These are phyloP conservation scores for Cherax quadricarinatus DNA, from an alignment of 1,140 invertebrate species.

Conservation along the genomic window DNA sequence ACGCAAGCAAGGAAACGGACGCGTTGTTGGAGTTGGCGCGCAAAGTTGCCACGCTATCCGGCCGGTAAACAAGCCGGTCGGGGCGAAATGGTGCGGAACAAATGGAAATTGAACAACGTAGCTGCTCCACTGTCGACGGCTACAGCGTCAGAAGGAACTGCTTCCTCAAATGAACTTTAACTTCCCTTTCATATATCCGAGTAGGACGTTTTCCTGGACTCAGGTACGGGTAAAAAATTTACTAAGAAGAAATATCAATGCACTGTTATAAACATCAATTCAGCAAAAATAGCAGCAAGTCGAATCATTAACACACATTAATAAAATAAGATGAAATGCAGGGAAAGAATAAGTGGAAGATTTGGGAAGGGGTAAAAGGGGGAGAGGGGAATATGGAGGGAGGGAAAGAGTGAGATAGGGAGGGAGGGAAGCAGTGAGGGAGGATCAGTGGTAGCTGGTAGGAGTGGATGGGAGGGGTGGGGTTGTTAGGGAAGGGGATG, in stretches of 20 bases:
- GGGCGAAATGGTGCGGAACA: constrained; percentile 66
- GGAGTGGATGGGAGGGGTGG: neutral
- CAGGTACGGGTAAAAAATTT: too few relatives aligned
- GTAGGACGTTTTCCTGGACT: too few relatives aligned
- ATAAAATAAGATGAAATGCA: too few relatives aligned
- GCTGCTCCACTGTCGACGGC: constrained; percentile 59
- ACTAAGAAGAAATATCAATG: too few relatives aligned
- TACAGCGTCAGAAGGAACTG: constrained; percentile 55
- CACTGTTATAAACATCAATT: too few relatives aligned
- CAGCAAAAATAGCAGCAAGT: too few relatives aligned
- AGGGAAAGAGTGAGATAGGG: too few relatives aligned
- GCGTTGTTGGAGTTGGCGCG: constrained; percentile 63
- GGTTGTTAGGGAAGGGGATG: neutral
- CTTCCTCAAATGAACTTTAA: constrained; percentile 55
- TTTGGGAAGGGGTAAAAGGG: too few relatives aligned
- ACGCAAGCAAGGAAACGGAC: constrained; percentile 32
- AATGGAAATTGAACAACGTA: constrained; percentile 67
- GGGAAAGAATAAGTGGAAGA: too few relatives aligned
- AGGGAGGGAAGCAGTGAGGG: too few relatives aligned
- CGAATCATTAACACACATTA: too few relatives aligned
- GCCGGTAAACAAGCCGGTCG: constrained; percentile 67
- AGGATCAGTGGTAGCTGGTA: neutral
- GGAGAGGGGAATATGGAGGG: too few relatives aligned
- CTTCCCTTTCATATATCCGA: neutral
- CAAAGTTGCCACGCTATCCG: constrained; percentile 67